These are phyloP conservation scores for Ypsolopha scabrella DNA, from an alignment of 2,888 invertebrate species.

Conservation along the genomic window DNA sequence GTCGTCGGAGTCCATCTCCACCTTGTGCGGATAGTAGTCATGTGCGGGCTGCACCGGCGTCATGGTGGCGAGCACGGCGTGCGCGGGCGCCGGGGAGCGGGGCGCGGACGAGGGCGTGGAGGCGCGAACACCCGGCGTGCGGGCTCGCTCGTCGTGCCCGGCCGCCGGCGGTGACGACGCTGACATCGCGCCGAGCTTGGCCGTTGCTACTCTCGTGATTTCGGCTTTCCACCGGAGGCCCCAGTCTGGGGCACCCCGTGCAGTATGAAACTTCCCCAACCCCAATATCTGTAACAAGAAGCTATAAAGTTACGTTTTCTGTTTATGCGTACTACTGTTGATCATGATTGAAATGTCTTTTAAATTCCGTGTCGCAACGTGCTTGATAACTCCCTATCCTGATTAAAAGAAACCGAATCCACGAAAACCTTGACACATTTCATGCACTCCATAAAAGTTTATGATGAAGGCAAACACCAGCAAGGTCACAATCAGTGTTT, in stretches of 20 bases:
- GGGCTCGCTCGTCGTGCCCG: conserved; percentile 45
- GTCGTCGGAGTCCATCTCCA: conserved; percentile 72
- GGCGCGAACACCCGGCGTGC: conserved; percentile 39
- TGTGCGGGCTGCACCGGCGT: conserved; percentile 85
- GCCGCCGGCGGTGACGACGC: conserved; percentile 39
- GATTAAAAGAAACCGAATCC: too few species aligned
- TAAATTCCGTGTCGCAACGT: too few species aligned
- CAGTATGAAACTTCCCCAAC: conserved; percentile 34
- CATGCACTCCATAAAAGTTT: too few species aligned
- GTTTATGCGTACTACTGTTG: too few species aligned
- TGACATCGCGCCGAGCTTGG: conserved; percentile 50
- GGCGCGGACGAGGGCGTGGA: conserved; percentile 59
- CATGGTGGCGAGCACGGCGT: conserved; percentile 87
- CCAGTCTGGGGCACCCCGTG: conserved; percentile 56
- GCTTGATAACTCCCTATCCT: too few species aligned
- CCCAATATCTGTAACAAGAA: conserved; percentile 44
- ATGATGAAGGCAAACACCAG: too few species aligned
- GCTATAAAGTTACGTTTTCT: too few species aligned
- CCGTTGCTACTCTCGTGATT: conserved; percentile 18
- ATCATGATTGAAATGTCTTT: too few species aligned
- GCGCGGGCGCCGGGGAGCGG: conserved; percentile 76
- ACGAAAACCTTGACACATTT: too few species aligned
- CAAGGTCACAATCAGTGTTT: not conserved
- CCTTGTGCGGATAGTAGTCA: conserved; percentile 73
- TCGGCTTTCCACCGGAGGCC: conserved; percentile 52